These are phyloP conservation scores for Drosophila repletoides DNA, from an alignment of 1,140 invertebrate species.

Conservation along the genomic window DNA sequence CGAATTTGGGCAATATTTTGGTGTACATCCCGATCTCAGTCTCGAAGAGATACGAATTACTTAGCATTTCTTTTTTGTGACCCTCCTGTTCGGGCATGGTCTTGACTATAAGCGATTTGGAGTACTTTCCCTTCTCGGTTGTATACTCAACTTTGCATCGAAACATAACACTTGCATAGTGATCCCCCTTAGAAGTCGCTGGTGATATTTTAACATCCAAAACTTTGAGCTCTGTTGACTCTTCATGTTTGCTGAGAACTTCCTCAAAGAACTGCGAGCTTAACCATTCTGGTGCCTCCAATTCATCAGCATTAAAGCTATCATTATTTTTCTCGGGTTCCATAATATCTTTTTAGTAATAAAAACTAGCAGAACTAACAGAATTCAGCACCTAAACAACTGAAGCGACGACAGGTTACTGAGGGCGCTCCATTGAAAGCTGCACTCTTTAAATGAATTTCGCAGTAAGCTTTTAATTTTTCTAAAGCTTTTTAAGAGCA, in stretches of 20 bases:
- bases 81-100: slow-evolving; percentile 67
- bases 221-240: slow-evolving; percentile 26
- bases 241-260: slow-evolving; percentile 37
- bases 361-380: too few relatives aligned
- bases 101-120: slow-evolving; percentile 63
- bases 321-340: slow-evolving; percentile 3
- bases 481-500: too few relatives aligned
- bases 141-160: slow-evolving; percentile 36
- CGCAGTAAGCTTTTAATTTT: too few relatives aligned
- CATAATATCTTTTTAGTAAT: too few relatives aligned
- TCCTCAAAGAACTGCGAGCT: slow-evolving; percentile 42
- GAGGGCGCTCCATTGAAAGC: too few relatives aligned
- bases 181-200: slow-evolving; percentile 65
- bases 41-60: slow-evolving; percentile 43
- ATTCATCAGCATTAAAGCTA: slow-evolving; percentile 57
- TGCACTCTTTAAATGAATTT: too few relatives aligned
- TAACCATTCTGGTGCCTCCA: slow-evolving; percentile 61
- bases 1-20: slow-evolving; percentile 53
- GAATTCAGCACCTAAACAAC: too few relatives aligned
- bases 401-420: too few relatives aligned
- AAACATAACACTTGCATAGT: slow-evolving; percentile 77
- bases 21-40: slow-evolving; percentile 69
- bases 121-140: not conserved
- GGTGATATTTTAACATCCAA: slow-evolving; percentile 44
- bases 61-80: slow-evolving; percentile 55